These are phyloP conservation scores for Masticophis lateralis DNA, from an alignment of 2,797 vertebrate species.

Conservation along the genomic window DNA sequence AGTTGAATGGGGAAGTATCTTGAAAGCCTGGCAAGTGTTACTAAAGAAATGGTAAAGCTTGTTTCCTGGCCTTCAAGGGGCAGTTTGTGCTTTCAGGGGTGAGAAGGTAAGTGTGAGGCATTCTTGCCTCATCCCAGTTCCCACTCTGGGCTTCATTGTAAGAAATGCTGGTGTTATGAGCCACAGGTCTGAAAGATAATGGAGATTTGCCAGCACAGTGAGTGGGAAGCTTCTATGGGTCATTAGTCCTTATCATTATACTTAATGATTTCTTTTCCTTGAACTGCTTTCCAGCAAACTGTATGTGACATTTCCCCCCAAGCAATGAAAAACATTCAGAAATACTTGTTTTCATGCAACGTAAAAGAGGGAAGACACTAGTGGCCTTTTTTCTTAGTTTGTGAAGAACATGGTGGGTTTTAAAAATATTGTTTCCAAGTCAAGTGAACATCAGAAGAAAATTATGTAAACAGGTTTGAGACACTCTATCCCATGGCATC, in stretches of 20 bases:
- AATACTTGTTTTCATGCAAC: not conserved
- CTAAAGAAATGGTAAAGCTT: not conserved
- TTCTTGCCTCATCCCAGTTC: not conserved
- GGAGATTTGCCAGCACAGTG: not conserved
- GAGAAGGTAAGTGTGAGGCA: not conserved
- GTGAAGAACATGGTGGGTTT: not conserved
- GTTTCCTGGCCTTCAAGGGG: not conserved
- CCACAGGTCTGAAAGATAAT: not conserved
- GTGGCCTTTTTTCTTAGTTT: not conserved
- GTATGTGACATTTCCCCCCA: not conserved
- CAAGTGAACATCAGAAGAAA: not conserved
- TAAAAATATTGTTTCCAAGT: not conserved
- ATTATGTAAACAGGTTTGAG: not conserved
- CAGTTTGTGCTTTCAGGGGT: not conserved
- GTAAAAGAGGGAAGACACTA: not conserved
- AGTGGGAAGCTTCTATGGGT: not conserved
- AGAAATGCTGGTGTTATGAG: not conserved
- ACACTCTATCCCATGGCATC: not conserved
- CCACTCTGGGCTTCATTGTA: not conserved
- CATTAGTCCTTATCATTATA: not conserved
- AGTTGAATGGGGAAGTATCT: not conserved
- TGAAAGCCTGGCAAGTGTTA: not conserved
- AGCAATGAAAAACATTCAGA: not conserved
- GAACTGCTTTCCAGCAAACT: not conserved
- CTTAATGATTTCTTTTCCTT: not conserved